Percentiles rank a stretch among this genome's conserved stretches.
Conservation (phyloP, 2,888 invertebrate species). For the Caradrina kadenii region DNA sequence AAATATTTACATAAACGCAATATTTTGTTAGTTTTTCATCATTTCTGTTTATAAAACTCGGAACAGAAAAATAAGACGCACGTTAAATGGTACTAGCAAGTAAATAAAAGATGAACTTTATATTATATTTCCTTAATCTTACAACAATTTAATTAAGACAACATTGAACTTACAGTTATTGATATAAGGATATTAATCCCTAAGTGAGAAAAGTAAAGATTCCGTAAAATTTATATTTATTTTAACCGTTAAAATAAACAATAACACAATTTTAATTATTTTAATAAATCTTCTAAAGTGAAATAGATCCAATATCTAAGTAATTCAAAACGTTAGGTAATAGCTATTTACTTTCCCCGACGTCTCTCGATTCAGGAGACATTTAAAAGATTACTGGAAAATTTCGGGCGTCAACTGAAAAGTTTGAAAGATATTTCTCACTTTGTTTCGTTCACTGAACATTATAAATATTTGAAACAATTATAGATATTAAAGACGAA, state of each 20-base stretch:
- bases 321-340: constrained; percentile 17
- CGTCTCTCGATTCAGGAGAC: constrained; percentile 8
- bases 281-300: not conserved
- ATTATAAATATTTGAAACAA: constrained; percentile 4
- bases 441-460: constrained; percentile 2
- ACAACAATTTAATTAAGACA: constrained; percentile 27
- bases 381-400: constrained; percentile 26
- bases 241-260: constrained; percentile 3
- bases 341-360: constrained; percentile 5
- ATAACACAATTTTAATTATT: not conserved
- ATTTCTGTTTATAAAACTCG: constrained; percentile 7
- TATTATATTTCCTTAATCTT: constrained; percentile 17
- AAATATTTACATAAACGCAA: constrained; percentile 27
- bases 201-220: not conserved
- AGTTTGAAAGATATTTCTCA: constrained; percentile 3
- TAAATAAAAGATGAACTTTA: constrained; percentile 8
- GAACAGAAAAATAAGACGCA: constrained; percentile 1
- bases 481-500: too few species aligned
- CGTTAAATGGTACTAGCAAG: too few species aligned
- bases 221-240: not conserved
- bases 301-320: constrained; percentile 1
- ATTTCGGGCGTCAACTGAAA: constrained; percentile 12
- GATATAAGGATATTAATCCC: constrained; percentile 21
- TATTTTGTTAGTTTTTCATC: constrained; percentile 9
- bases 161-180: constrained; percentile 18